These are phyloP conservation scores for Hippocampus comes DNA, from an alignment of 2,113 vertebrate genomes.

Conservation along the genomic window DNA sequence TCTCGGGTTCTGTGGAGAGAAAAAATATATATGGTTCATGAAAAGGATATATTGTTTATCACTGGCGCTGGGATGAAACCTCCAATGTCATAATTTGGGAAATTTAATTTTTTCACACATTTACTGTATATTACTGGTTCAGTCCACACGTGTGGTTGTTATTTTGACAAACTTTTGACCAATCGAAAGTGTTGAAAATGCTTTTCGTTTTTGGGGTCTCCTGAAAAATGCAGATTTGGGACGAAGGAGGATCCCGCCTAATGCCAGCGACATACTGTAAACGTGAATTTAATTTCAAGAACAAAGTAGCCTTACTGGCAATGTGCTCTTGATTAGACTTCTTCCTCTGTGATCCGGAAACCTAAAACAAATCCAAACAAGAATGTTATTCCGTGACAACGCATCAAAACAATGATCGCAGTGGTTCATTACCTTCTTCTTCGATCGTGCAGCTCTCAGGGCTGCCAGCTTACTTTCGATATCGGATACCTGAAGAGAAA, in stretches of 20 bases:
- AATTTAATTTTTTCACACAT: too few species aligned
- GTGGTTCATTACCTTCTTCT: conserved; percentile 68
- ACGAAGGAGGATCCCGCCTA: too few species aligned
- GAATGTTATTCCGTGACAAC: background rate
- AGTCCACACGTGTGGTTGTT: too few species aligned
- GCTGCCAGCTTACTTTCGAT: conserved; percentile 86
- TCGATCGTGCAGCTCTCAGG: conserved; percentile 76
- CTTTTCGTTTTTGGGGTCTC: too few species aligned
- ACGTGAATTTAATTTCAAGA: background rate
- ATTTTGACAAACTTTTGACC: too few species aligned
- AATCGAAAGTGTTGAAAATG: too few species aligned
- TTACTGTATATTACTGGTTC: too few species aligned
- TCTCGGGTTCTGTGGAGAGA: conserved; percentile 31
- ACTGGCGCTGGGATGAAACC: background rate
- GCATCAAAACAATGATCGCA: background rate
- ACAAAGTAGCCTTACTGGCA: conserved; percentile 39
- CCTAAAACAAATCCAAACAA: conserved; percentile 28
- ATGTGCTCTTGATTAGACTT: conserved; percentile 42
- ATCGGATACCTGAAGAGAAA: conserved; percentile 79
- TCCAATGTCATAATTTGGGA: too few species aligned
- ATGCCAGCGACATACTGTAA: background rate
- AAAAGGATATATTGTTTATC: background rate
- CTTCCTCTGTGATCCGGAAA: conserved; percentile 55
- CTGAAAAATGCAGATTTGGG: too few species aligned
- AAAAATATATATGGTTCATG: background rate